Evolutionary conservation across 2,888 invertebrate species (phyloP), one percentile per base, ranked within the genome.

Genomic region (Theretra japonica): DNA sequence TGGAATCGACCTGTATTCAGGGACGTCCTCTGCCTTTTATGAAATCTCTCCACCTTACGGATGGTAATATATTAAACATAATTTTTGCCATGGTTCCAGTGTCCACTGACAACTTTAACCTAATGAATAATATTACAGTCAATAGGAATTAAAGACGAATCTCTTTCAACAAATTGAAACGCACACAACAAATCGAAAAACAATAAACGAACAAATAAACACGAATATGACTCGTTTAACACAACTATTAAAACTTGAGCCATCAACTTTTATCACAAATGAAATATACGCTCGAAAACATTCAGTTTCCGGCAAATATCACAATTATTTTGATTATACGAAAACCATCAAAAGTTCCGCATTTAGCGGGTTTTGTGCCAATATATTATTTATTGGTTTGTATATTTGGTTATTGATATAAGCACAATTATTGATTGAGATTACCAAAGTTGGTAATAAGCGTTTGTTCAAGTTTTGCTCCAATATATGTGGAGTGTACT

Each of bases 361-460:
- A 62, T 62, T 62, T 62, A 62, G 62, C 53, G 19, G n/a, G 53
- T 53, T 53, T 53, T 41, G 21, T 2, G 15, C 62, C 33, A 19
- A n/a, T 62, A 21, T 33, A 8, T 33, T 11, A 62, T 62, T 33
- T 62, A 41, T 62, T 21, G 62, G 62, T 21, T 33, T 21, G 33
- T 62, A 30, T 70, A 19, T 60, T 41, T 59, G 33, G 57, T 69
- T 56, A 33, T 57, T 69, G 41, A 33, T 59, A 25, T 8, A 70
- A 30, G 69, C 28, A 56, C 53, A 53, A 21, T 56, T 57, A 56
- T 56, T 21, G 56, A 53, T 30, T 57, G 69, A 69, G 41, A 69
- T 58, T 23, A 58, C 59, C 33, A 25, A 70, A 58, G 59, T 70
- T 70, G 57, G 57, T 69, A 57, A 56, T 28, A 25, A 41, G 58